A percentile compares a stretch with the other conserved stretches of the same genome.
Conservation (phyloP, 2,888 invertebrate species). For the Tethea ocularis region DNA sequence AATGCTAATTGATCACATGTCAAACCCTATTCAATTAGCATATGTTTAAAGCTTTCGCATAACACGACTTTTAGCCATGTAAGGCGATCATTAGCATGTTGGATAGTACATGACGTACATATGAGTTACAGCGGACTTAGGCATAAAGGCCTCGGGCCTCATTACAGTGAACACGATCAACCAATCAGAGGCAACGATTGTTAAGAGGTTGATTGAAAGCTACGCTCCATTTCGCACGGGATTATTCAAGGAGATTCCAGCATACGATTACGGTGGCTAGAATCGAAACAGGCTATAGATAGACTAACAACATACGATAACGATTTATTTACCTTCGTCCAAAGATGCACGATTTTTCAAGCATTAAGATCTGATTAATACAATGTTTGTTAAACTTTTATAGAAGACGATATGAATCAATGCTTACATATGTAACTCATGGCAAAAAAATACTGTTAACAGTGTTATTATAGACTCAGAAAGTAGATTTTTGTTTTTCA, state of each 20-base stretch:
- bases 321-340: conserved; percentile 1
- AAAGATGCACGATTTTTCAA: not conserved
- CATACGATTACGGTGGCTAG: conserved; percentile 27
- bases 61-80: conserved; percentile 46
- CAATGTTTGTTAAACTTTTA: too few relatives aligned
- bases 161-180: conserved; percentile 66
- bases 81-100: conserved; percentile 51
- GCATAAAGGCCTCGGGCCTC: conserved; percentile 49
- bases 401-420: not conserved
- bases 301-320: conserved; percentile 11
- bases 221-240: conserved; percentile 64
- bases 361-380: too few relatives aligned
- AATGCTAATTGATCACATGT: conserved; percentile 32
- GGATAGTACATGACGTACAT: conserved; percentile 49
- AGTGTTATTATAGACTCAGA: conserved; percentile 9
- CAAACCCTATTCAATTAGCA: conserved; percentile 41
- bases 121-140: conserved; percentile 46
- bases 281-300: conserved; percentile 32
- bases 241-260: conserved; percentile 36
- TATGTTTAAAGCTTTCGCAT: conserved; percentile 25
- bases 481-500: conserved; percentile 6
- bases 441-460: not conserved
- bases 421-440: not conserved
- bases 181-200: conserved; percentile 65
- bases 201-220: conserved; percentile 64